Percentiles rank a stretch among this genome's conserved stretches.
These are phyloP conservation scores for Phytoseiulus persimilis DNA, from an alignment of 2,888 invertebrate species.

Conservation along the genomic window DNA sequence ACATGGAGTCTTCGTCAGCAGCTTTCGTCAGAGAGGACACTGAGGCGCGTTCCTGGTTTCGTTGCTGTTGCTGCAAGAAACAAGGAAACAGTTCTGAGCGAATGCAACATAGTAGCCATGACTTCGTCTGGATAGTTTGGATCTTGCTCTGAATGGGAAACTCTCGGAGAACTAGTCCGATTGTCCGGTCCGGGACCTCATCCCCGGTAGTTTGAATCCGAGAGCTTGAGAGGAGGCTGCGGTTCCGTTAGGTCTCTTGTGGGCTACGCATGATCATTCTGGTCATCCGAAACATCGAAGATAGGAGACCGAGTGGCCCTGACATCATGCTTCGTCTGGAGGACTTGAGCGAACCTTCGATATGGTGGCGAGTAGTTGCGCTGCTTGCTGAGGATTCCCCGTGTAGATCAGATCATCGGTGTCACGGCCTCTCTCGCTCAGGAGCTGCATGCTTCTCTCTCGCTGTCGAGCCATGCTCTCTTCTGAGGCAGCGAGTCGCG, in stretches of 20 bases:
- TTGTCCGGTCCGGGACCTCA: no score
- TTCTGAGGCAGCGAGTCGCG: constrained; percentile 12
- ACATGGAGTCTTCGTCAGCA: constrained; percentile 15
- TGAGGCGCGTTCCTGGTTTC: neutral
- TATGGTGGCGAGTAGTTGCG: constrained; percentile 25
- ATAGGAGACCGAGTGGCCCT: neutral
- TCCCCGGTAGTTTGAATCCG: no score
- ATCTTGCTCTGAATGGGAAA: no score
- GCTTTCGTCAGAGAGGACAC: neutral
- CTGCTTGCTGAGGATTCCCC: constrained; percentile 18
- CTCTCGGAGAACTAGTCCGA: no score
- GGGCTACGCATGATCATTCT: no score
- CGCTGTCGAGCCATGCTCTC: constrained; percentile 30
- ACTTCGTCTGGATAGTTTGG: no score
- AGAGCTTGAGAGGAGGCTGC: no score
- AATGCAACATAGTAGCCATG: no score
- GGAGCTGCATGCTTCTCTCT: constrained; percentile 23
- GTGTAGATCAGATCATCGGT: constrained; percentile 10
- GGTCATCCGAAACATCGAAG: no score
- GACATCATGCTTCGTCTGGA: no score
- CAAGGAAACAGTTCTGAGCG: no score
- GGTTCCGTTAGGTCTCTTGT: no score
- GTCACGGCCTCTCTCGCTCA: constrained; percentile 12
- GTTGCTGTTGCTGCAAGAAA: constrained; percentile 24
- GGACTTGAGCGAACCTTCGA: constrained; percentile 30